A percentile compares a stretch with the other conserved stretches of the same genome.
Conservation (phyloP, 2,888 invertebrate species). For the Neria commutata region DNA sequence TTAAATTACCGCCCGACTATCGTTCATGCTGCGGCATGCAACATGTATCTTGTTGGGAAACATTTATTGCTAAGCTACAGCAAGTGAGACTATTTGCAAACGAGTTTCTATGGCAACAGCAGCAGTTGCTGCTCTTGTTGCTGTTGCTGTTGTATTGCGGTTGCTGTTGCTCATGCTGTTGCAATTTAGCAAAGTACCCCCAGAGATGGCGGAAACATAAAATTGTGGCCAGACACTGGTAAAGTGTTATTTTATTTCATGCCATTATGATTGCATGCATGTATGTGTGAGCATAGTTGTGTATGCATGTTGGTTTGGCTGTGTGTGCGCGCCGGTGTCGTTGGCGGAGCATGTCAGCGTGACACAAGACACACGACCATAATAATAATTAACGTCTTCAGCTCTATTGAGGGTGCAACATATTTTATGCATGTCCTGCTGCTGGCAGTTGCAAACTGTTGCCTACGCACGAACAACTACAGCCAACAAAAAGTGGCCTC, state of each 20-base stretch:
- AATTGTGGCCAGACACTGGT: conserved; percentile 24
- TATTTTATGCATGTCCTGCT: conserved; percentile 52
- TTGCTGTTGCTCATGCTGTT: conserved; percentile 47
- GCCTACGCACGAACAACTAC: not conserved
- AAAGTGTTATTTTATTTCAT: conserved; percentile 51
- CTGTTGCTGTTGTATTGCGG: conserved; percentile 30
- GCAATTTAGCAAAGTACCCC: conserved; percentile 11
- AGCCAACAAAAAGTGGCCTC: not conserved
- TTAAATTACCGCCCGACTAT: no score
- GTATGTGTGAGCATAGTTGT: not conserved
- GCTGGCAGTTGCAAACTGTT: not conserved
- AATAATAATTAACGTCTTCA: conserved; percentile 58
- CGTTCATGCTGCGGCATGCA: no score
- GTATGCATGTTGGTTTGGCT: not conserved
- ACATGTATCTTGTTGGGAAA: no score
- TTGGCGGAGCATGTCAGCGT: conserved; percentile 10
- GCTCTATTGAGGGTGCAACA: conserved; percentile 35
- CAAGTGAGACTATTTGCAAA: not conserved
- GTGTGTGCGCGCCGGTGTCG: conserved; percentile 1
- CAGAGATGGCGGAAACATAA: conserved; percentile 2
- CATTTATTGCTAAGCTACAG: no score
- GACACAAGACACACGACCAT: conserved; percentile 51
- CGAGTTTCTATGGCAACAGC: not conserved
- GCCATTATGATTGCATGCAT: not conserved
- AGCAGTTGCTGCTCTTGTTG: conserved; percentile 2